A percentile compares a stretch with the other conserved stretches of the same genome.
Evolutionary conservation across 2,888 invertebrate species (phyloP).

Genomic region (Nymphalis polychloros): DNA sequence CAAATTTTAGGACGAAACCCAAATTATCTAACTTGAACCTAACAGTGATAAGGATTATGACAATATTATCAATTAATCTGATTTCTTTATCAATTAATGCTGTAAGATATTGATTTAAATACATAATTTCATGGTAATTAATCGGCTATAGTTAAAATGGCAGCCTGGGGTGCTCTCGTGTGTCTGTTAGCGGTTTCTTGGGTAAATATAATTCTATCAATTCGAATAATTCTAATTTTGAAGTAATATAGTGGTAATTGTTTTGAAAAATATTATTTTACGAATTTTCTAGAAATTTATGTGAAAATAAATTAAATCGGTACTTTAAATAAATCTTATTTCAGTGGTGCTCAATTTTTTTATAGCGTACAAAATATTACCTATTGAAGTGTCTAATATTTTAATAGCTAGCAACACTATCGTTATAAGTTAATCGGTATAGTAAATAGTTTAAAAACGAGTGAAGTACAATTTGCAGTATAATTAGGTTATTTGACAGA

Average conservation of each 20-base stretch:
- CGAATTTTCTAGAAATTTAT: background rate
- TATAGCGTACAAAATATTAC: background rate
- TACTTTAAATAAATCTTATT: too few relatives aligned
- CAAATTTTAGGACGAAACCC: background rate
- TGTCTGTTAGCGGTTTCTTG: constrained; percentile 45
- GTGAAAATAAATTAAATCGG: too few relatives aligned
- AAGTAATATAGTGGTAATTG: too few relatives aligned
- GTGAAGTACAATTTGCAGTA: too few relatives aligned
- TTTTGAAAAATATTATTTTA: background rate
- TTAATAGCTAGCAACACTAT: background rate
- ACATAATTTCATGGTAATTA: constrained; percentile 12
- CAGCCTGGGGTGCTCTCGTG: constrained; percentile 47
- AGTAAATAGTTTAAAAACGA: too few relatives aligned
- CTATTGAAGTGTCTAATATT: background rate
- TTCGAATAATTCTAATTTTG: too few relatives aligned
- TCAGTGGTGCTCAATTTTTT: background rate
- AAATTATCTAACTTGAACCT: background rate
- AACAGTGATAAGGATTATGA: constrained; percentile 29
- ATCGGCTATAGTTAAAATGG: constrained; percentile 37
- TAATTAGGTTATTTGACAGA: too few relatives aligned
- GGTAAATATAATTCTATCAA: constrained; percentile 43
- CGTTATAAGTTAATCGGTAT: background rate
- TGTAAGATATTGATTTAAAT: constrained; percentile 11
- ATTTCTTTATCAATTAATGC: constrained; percentile 23
- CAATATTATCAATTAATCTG: constrained; percentile 32